Evolutionary conservation across 2,888 invertebrate species (phyloP).

Genomic region (Melanostoma scalare): DNA sequence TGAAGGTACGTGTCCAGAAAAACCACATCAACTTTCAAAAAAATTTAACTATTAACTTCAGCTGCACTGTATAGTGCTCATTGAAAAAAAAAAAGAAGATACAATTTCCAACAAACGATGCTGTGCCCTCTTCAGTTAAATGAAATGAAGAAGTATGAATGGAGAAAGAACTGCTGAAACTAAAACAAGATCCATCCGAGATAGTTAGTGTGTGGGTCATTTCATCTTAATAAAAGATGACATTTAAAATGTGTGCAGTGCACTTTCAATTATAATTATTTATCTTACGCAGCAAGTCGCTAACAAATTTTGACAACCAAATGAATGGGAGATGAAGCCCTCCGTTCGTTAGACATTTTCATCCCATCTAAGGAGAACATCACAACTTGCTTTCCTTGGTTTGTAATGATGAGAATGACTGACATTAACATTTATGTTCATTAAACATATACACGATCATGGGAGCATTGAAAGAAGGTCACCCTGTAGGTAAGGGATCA

Average conservation of each 20-base stretch:
- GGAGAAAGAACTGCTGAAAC: slow-evolving; percentile 50
- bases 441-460: slow-evolving; percentile 20
- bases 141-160: slow-evolving; percentile 29
- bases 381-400: not conserved
- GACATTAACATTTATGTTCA: not conserved
- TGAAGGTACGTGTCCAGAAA: too few relatives aligned
- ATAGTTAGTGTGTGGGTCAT: slow-evolving; percentile 61
- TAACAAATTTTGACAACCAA: slow-evolving; percentile 38
- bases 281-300: slow-evolving; percentile 43
- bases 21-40: not conserved
- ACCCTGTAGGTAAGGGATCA: slow-evolving; percentile 38
- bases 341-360: slow-evolving; percentile 28
- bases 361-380: slow-evolving; percentile 7
- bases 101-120: not conserved
- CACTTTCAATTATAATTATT: slow-evolving; percentile 40
- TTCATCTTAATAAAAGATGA: slow-evolving; percentile 70
- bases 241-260: slow-evolving; percentile 45
- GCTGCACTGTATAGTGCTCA: slow-evolving; percentile 4
- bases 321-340: slow-evolving; percentile 10
- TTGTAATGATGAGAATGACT: slow-evolving; percentile 3
- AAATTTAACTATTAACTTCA: not conserved
- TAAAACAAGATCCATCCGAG: slow-evolving; percentile 28
- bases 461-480: slow-evolving; percentile 34
- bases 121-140: slow-evolving; percentile 33
- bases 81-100: slow-evolving; percentile 12